These are phyloP conservation scores for Chelon auratus DNA, from an alignment of 2,797 vertebrate species.

Conservation along the genomic window DNA sequence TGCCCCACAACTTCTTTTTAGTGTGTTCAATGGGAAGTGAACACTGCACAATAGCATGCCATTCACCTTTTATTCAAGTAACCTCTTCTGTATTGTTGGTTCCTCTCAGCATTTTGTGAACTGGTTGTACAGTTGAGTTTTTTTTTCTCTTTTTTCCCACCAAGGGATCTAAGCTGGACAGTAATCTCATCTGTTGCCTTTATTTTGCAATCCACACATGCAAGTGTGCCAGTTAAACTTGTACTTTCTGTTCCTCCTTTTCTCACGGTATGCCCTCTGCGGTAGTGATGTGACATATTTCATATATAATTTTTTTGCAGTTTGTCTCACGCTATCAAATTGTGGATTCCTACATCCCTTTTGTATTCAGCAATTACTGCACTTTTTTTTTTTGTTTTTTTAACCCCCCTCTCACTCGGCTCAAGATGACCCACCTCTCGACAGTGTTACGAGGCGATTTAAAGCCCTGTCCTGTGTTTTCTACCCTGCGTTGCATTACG, in stretches of 20 bases:
- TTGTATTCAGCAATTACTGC: not conserved
- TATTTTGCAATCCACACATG: not conserved
- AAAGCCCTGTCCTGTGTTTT: not conserved
- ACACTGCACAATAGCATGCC: not conserved
- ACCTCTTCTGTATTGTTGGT: not conserved
- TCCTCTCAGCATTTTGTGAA: not conserved
- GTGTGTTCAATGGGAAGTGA: conserved; percentile 14
- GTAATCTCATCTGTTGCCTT: not conserved
- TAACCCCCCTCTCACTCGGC: not conserved
- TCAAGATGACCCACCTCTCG: not conserved
- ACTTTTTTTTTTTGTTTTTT: not conserved
- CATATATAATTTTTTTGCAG: too few species aligned
- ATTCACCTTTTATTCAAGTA: not conserved
- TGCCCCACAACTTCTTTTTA: conserved; percentile 13
- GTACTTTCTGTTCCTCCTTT: not conserved
- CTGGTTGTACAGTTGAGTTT: not conserved
- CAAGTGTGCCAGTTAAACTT: not conserved
- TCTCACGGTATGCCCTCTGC: too few species aligned
- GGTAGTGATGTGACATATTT: too few species aligned
- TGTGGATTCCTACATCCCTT: not conserved
- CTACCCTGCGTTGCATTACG: not conserved
- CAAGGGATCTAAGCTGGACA: not conserved
- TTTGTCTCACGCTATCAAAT: not conserved
- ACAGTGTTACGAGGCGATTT: not conserved
- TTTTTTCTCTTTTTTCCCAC: too few species aligned